Conservation (phyloP, 2,113 vertebrate genomes). For the Indri indri region DNA sequence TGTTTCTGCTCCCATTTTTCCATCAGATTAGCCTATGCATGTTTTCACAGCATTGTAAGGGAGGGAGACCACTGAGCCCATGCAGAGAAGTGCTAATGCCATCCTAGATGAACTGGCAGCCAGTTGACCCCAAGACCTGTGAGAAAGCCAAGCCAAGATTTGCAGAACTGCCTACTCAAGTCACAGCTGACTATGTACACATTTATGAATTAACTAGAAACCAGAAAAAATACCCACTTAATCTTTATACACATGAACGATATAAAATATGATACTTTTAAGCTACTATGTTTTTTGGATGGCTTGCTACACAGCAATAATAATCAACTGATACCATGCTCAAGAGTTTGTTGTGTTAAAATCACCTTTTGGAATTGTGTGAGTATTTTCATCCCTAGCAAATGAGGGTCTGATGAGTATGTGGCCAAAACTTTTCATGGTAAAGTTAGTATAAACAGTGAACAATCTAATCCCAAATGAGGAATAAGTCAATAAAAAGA, state of each 20-base stretch:
- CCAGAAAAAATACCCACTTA: not conserved
- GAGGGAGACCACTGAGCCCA: not conserved
- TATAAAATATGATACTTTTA: not conserved
- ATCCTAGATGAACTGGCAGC: not conserved
- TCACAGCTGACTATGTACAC: not conserved
- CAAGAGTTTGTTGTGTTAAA: not conserved
- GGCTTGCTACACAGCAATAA: not conserved
- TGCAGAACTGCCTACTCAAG: not conserved
- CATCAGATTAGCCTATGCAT: not conserved
- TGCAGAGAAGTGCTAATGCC: not conserved
- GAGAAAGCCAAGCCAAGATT: not conserved
- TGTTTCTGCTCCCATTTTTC: not conserved
- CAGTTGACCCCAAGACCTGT: not conserved
- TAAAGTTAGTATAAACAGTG: conserved; percentile 24
- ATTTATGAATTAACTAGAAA: not conserved
- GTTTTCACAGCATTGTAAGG: not conserved
- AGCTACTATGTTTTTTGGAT: not conserved
- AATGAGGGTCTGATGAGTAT: not conserved
- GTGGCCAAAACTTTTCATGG: not conserved
- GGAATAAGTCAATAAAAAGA: conserved; percentile 11
- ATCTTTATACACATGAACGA: not conserved
- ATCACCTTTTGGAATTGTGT: not conserved
- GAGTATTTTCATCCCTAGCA: not conserved
- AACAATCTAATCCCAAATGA: conserved; percentile 1
- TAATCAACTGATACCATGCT: not conserved